phyloP scores from a whole-genome alignment of 2,888 invertebrate genomes.

The Cryptus armator region DNA sequence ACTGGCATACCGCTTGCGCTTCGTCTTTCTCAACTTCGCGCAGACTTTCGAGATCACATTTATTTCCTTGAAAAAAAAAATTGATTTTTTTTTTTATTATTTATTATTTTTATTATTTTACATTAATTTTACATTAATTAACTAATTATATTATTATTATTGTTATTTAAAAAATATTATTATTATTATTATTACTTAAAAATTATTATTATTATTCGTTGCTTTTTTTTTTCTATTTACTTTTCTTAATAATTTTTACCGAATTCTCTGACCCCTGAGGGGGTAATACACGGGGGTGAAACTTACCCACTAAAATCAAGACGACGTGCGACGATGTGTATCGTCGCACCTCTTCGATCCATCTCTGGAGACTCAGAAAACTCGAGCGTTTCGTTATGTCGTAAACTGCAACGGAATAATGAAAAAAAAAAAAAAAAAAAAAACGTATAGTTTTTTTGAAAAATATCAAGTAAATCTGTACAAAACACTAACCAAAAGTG shows the following conservation, averaged over 20 bases:
- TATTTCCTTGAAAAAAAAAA: slow-evolving; percentile 88
- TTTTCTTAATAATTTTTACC: neutral
- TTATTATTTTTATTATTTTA: too few species aligned
- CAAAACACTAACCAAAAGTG: slow-evolving; percentile 52
- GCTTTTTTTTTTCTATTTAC: neutral
- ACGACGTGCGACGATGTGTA: slow-evolving; percentile 97
- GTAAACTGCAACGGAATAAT: slow-evolving; percentile 89
- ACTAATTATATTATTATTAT: too few species aligned
- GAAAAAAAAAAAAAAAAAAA: slow-evolving; percentile 64
- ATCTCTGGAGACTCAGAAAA: slow-evolving; percentile 95
- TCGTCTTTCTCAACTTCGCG: slow-evolving; percentile 95
- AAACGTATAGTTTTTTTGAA: slow-evolving; percentile 44
- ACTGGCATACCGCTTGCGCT: slow-evolving; percentile 94
- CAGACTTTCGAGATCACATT: slow-evolving; percentile 93
- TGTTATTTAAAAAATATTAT: neutral
- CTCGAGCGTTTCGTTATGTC: slow-evolving; percentile 97
- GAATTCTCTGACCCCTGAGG: neutral
- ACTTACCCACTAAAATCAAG: slow-evolving; percentile 94
- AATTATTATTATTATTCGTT: neutral
- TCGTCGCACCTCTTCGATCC: slow-evolving; percentile 98
- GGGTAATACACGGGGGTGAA: neutral
- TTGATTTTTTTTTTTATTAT: too few species aligned
- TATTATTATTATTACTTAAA: neutral
- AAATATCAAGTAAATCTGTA: slow-evolving; percentile 22
- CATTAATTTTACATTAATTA: too few species aligned